Percentiles rank a stretch among this genome's conserved stretches.
Conservation (phyloP, 2,113 vertebrate species). For the Erythrocebus patas region DNA sequence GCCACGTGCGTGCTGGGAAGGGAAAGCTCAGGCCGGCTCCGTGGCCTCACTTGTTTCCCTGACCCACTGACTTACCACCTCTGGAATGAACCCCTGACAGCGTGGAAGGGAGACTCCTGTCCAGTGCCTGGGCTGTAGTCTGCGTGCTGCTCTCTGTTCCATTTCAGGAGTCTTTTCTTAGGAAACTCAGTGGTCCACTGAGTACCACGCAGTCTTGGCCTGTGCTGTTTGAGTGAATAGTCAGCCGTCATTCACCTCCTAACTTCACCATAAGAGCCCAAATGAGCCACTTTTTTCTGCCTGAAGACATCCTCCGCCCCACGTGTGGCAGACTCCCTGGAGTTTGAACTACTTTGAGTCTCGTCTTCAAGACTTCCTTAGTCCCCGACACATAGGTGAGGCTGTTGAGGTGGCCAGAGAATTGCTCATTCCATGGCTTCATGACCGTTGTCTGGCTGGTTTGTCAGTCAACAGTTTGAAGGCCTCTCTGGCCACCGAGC, state of each 20-base stretch:
- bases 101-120: fast-evolving
- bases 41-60: background rate
- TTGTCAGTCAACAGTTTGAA: background rate
- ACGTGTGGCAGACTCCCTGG: fast-evolving
- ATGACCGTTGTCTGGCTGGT: no score
- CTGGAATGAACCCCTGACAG: fast-evolving
- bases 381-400: background rate
- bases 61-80: fast-evolving
- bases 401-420: fast-evolving
- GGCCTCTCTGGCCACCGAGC: fast-evolving
- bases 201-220: fast-evolving
- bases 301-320: no score
- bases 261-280: fast-evolving
- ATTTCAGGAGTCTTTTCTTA: background rate
- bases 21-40: fast-evolving
- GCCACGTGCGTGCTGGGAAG: background rate
- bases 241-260: background rate
- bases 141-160: fast-evolving
- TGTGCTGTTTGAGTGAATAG: fast-evolving
- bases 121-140: no score
- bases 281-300: fast-evolving
- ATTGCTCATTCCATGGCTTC: no score
- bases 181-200: fast-evolving
- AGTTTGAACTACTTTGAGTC: background rate
- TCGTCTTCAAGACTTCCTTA: no score